Conservation (phyloP, 2,888 invertebrate genomes). For the Hermaeophaga mercurialis region DNA sequence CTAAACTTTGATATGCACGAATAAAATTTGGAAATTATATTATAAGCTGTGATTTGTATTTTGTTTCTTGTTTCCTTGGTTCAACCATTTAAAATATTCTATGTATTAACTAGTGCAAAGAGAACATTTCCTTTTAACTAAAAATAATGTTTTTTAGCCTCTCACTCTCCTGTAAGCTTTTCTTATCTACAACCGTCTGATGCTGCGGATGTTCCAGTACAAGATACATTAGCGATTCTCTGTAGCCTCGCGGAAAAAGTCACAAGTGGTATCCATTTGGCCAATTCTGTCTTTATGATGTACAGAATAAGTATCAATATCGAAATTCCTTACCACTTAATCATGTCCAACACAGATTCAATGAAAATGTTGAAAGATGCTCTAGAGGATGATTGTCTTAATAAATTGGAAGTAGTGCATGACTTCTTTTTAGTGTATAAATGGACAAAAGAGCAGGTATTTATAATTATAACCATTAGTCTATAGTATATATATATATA, state of each 20-base stretch:
- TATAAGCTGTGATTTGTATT: too few relatives aligned
- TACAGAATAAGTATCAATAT: constrained; percentile 64
- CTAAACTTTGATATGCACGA: too few relatives aligned
- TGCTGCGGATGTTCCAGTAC: constrained; percentile 41
- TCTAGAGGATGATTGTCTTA: constrained; percentile 60
- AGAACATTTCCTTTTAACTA: not conserved
- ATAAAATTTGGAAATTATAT: too few relatives aligned
- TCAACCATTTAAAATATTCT: too few relatives aligned
- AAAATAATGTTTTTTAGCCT: constrained; percentile 33
- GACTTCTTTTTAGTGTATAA: constrained; percentile 65
- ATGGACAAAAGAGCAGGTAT: constrained; percentile 60
- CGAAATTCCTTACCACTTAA: constrained; percentile 62
- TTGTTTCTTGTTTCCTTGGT: too few relatives aligned
- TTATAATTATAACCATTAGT: too few relatives aligned
- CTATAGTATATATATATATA: too few relatives aligned
- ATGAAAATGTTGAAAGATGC: constrained; percentile 61
- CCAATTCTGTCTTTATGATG: constrained; percentile 62
- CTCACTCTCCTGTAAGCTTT: constrained; percentile 35
- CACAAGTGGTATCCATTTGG: constrained; percentile 61
- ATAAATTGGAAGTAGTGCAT: constrained; percentile 65
- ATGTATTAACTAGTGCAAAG: too few relatives aligned
- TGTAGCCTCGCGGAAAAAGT: constrained; percentile 61
- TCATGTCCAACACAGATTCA: constrained; percentile 61
- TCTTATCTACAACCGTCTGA: constrained; percentile 34
- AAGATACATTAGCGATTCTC: constrained; percentile 54